Evolutionary conservation across 1,140 invertebrate species (phyloP).

Genomic region (Wiebesia pumilae): DNA sequence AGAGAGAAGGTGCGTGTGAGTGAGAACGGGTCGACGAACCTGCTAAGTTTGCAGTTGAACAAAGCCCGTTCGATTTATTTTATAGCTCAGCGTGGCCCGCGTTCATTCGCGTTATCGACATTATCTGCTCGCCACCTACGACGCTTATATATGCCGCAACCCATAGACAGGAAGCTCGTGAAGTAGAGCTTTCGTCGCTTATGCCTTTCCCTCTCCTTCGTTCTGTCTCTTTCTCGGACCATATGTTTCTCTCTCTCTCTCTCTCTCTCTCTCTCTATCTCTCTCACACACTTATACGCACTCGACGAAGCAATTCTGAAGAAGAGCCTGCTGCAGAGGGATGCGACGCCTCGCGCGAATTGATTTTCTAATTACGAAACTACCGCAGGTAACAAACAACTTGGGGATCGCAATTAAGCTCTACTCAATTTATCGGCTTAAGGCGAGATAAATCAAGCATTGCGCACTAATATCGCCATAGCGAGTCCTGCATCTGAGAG

Average conservation of each 20-base stretch:
- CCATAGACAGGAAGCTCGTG: slow-evolving; percentile 27
- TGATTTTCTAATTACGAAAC: slow-evolving; percentile 50
- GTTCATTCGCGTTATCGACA: slow-evolving; percentile 42
- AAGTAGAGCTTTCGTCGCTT: slow-evolving; percentile 27
- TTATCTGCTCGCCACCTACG: slow-evolving; percentile 47
- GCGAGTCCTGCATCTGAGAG: neutral
- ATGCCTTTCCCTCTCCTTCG: neutral
- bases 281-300: neutral
- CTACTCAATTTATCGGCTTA: slow-evolving; percentile 49
- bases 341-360: slow-evolving; percentile 15
- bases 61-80: slow-evolving; percentile 51
- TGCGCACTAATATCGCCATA: slow-evolving; percentile 41
- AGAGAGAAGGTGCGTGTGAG: neutral
- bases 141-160: neutral
- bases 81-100: slow-evolving; percentile 19
- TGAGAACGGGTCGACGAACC: slow-evolving; percentile 45
- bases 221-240: neutral
- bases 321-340: neutral
- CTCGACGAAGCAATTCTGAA: neutral
- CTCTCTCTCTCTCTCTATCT: neutral
- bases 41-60: slow-evolving; percentile 43
- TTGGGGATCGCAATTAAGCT: slow-evolving; percentile 50
- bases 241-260: neutral
- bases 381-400: slow-evolving; percentile 52
- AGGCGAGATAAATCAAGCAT: slow-evolving; percentile 51